Evolutionary conservation across 2,113 vertebrate genomes (phyloP).

Genomic region (Butorides virescens): DNA sequence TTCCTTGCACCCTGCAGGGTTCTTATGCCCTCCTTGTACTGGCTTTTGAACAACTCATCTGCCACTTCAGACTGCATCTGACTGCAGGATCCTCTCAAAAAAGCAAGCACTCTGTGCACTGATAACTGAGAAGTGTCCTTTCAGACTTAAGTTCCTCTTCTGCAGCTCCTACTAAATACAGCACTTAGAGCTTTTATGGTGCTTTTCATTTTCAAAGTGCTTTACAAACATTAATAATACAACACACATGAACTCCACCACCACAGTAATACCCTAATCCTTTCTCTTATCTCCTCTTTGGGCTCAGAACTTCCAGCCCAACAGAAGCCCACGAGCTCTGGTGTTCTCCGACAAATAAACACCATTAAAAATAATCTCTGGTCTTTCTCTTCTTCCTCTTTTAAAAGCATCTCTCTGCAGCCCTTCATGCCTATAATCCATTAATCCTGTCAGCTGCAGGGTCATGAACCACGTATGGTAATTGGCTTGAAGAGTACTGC

Average conservation of each 20-base stretch:
- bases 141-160: constrained; percentile 46
- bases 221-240: constrained; percentile 62
- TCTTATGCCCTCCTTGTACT: background rate
- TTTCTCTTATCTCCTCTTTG: constrained; percentile 26
- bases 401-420: background rate
- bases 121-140: constrained; percentile 41
- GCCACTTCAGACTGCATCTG: constrained; percentile 14
- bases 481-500: background rate
- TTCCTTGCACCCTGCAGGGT: background rate
- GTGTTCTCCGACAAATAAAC: constrained; percentile 19
- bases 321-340: background rate
- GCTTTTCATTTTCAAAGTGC: constrained; percentile 52
- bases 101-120: background rate
- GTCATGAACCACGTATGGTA: background rate
- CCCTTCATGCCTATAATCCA: background rate
- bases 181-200: constrained; percentile 29
- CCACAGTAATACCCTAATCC: constrained; percentile 22
- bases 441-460: background rate
- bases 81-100: constrained; percentile 18
- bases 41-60: constrained; percentile 16
- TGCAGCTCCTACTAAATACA: constrained; percentile 27
- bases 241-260: constrained; percentile 7
- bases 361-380: constrained; percentile 34
- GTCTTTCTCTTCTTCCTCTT: background rate
- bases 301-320: background rate